Base-by-base conservation (phyloP, 2,888 invertebrate species). In the Pemphredon lugubris region DNA sequence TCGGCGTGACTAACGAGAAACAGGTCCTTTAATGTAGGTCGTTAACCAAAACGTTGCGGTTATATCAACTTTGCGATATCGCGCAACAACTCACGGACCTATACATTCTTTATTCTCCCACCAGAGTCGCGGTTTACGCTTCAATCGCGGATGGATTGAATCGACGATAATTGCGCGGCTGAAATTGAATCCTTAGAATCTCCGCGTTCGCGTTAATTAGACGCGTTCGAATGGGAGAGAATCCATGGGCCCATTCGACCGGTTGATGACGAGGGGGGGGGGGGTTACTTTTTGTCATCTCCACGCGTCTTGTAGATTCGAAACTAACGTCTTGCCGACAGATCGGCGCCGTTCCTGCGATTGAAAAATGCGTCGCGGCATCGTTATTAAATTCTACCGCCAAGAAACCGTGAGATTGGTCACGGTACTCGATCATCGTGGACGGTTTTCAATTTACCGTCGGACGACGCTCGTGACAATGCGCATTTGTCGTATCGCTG, bases 71-170 rank as follows among this genome's bases (percentile, higher is more conserved):
- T 34, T 4, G 9, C 9, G n/a, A n/a, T 34, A n/a, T 0, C 9
- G 1, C 9, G 9, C n/a, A n/a, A 34, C n/a, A 9, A 34, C n/a
- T 1, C 34, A 0, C 4, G 4, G n/a, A 9, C n/a, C n/a, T n/a
- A n/a, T 9, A n/a, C 34, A 34, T n/a, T 34, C n/a, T 34, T 34
- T 34, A 34, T 34, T 34, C n/a, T n/a, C n/a, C n/a, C n/a, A n/a
- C 34, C 34, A n/a, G n/a, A n/a, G n/a, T 34, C 11, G 4, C 9
- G 30, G 7, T 34, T n/a, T n/a, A 34, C n/a, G 4, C n/a, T 34
- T 9, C n/a, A 34, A n/a, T 34, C 0, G 9, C 9, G 34, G 34
- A n/a, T 34, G n/a, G 9, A 3, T n/a, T 34, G 34, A 34, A 34
- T 34, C n/a, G 11, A 7, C n/a, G 3, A n/a, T 34, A 34, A 34